These are phyloP conservation scores for Mylabris phalerata DNA, from an alignment of 1,140 invertebrate genomes.

Conservation along the genomic window DNA sequence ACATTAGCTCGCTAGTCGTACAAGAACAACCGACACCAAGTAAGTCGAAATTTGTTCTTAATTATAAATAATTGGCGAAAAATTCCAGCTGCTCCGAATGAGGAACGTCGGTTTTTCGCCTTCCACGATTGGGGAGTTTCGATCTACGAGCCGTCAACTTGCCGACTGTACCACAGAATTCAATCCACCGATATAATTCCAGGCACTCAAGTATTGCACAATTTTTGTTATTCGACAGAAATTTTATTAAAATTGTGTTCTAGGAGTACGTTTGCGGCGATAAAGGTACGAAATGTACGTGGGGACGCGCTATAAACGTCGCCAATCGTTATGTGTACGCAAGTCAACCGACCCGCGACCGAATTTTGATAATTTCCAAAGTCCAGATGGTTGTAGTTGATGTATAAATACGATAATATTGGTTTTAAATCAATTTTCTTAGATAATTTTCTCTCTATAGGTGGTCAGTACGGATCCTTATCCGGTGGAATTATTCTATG, in stretches of 20 bases:
- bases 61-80: neutral
- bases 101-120: constrained; percentile 64
- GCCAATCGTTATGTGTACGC: constrained; percentile 69
- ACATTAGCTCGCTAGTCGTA: constrained; percentile 65
- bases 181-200: constrained; percentile 68
- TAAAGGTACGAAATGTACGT: constrained; percentile 57
- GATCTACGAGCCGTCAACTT: constrained; percentile 68
- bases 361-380: constrained; percentile 66
- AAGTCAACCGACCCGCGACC: constrained; percentile 63
- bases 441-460: constrained; percentile 38
- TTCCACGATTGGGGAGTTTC: constrained; percentile 74
- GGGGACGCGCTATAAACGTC: constrained; percentile 70
- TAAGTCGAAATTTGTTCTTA: constrained; percentile 39
- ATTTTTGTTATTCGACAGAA: neutral
- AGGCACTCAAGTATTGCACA: constrained; percentile 53
- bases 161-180: constrained; percentile 65
- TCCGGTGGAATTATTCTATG: constrained; percentile 67
- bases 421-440: too few relatives aligned
- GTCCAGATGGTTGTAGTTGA: constrained; percentile 68
- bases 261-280: constrained; percentile 67
- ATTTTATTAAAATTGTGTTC: constrained; percentile 12
- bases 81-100: constrained; percentile 50
- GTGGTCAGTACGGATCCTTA: constrained; percentile 68
- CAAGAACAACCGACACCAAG: constrained; percentile 62
- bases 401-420: constrained; percentile 41